A percentile compares a stretch with the other conserved stretches of the same genome.
These are phyloP conservation scores for Drosophila trapezifrons DNA, from an alignment of 1,140 invertebrate species.

Conservation along the genomic window DNA sequence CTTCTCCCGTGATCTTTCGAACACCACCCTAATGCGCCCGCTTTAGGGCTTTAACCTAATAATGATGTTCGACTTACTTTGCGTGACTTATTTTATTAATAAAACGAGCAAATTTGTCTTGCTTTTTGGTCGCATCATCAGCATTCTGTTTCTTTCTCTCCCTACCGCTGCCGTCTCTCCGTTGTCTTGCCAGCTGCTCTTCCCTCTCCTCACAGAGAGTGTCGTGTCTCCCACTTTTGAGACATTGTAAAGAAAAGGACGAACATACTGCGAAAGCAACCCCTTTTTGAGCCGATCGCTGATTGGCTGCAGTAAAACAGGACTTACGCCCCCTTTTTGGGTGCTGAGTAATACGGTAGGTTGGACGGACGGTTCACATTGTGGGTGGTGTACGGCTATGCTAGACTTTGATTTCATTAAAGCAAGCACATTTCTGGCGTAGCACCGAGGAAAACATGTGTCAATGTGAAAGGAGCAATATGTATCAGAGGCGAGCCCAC, in stretches of 20 bases:
- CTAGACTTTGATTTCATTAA: conserved; percentile 67
- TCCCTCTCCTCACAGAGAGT: not conserved
- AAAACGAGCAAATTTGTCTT: conserved; percentile 83
- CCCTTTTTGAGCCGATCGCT: conserved; percentile 6
- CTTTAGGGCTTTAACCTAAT: conserved; percentile 83
- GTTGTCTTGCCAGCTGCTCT: conserved; percentile 30
- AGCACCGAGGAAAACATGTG: conserved; percentile 22
- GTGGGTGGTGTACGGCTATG: conserved; percentile 63
- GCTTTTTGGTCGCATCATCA: conserved; percentile 72
- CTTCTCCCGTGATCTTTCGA: conserved; percentile 14
- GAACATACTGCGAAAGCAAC: conserved; percentile 21
- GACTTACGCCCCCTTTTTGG: conserved; percentile 29
- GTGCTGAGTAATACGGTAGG: conserved; percentile 1
- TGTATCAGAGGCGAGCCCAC: conserved; percentile 24
- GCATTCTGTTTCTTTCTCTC: conserved; percentile 27
- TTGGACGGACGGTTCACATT: not conserved
- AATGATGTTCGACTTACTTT: conserved; percentile 82
- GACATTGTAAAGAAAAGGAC: conserved; percentile 28
- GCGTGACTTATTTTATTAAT: conserved; percentile 83
- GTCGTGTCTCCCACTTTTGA: not conserved
- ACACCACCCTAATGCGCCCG: conserved; percentile 68
- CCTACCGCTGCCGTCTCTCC: conserved; percentile 13
- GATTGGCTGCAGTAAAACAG: conserved; percentile 15
- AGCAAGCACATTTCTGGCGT: conserved; percentile 60
- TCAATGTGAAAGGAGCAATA: conserved; percentile 17